These are phyloP conservation scores for Malurus cyaneus DNA, from an alignment of 2,113 vertebrate species.

Conservation along the genomic window DNA sequence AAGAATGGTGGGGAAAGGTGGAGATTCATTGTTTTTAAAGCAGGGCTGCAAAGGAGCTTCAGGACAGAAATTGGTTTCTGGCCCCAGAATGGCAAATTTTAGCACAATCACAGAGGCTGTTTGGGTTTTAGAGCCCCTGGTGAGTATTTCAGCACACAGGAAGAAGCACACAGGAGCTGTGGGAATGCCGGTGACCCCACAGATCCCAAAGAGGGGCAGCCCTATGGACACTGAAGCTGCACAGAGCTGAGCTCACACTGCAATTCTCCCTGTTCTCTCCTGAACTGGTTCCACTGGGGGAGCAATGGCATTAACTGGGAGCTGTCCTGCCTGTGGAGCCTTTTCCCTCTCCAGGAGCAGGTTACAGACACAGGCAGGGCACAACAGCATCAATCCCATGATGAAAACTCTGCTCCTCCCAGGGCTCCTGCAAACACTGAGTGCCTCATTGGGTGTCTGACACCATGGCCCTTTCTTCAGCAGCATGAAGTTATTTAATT, in stretches of 20 bases:
- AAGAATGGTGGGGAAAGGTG: not conserved
- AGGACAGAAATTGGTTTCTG: not conserved
- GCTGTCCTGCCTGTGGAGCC: not conserved
- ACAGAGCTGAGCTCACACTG: rapidly evolving
- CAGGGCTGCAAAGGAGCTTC: not conserved
- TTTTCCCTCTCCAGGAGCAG: not conserved
- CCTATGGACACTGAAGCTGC: rapidly evolving
- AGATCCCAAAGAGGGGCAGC: not conserved
- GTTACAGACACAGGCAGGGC: rapidly evolving
- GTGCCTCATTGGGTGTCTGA: not conserved
- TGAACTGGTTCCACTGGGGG: not conserved
- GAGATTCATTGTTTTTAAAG: not conserved
- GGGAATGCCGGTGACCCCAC: rapidly evolving
- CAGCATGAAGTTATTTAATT: not conserved
- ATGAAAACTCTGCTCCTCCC: not conserved
- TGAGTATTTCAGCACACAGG: not conserved
- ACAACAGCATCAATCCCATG: not conserved
- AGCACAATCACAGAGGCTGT: not conserved
- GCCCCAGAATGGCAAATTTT: not conserved
- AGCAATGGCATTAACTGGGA: not conserved
- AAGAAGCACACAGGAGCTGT: not conserved
- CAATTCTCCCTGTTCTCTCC: not conserved
- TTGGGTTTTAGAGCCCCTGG: not conserved
- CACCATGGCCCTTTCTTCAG: not conserved
- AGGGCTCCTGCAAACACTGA: not conserved